These are phyloP conservation scores for Nomada fucata DNA, from an alignment of 2,888 invertebrate species.

Conservation along the genomic window DNA sequence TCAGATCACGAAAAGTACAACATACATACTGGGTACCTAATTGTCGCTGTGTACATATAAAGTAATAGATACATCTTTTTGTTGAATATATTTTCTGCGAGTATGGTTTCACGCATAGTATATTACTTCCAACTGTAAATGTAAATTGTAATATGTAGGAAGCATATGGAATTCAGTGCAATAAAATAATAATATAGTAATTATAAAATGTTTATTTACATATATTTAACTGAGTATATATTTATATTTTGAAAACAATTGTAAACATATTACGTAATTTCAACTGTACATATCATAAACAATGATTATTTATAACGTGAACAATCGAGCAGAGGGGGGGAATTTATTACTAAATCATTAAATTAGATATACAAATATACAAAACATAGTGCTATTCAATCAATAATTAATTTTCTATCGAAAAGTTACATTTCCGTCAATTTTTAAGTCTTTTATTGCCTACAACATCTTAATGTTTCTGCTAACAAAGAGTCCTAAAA, in stretches of 20 bases:
- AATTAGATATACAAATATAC: conserved; percentile 75
- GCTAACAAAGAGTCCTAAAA: conserved; percentile 60
- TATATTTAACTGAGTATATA: conserved; percentile 78
- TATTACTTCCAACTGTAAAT: conserved; percentile 15
- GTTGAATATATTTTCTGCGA: conserved; percentile 4
- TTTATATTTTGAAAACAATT: conserved; percentile 75
- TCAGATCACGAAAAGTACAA: conserved; percentile 47
- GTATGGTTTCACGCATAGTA: conserved; percentile 18
- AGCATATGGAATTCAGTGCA: conserved; percentile 31
- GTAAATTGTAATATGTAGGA: conserved; percentile 10
- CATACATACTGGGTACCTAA: conserved; percentile 60
- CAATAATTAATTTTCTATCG: conserved; percentile 57
- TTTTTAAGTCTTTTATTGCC: conserved; percentile 55
- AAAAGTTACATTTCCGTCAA: conserved; percentile 63
- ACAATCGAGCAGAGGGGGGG: conserved; percentile 61
- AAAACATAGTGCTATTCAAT: conserved; percentile 66
- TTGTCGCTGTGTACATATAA: conserved; percentile 1
- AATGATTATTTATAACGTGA: conserved; percentile 69
- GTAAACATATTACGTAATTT: conserved; percentile 72
- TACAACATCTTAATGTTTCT: conserved; percentile 60
- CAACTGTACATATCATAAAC: conserved; percentile 79
- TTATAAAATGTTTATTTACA: conserved; percentile 83
- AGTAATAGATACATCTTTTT: conserved; percentile 14
- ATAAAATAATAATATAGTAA: conserved; percentile 69
- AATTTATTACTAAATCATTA: conserved; percentile 67